phyloP scores from a whole-genome alignment of 2,113 vertebrate genomes.

The Amphiprion ocellaris region DNA sequence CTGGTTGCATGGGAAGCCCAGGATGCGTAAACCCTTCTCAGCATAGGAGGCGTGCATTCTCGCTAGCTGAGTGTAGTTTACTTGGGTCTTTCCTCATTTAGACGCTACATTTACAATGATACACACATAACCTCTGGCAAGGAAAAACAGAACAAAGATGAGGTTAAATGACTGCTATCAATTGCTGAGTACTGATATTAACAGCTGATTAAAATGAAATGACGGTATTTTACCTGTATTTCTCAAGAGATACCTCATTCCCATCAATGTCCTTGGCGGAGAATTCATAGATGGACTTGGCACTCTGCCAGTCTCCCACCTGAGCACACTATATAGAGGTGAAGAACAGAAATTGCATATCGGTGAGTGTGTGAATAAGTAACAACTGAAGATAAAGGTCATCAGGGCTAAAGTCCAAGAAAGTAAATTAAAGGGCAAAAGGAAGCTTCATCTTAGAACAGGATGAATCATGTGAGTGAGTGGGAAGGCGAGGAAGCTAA shows the following conservation, averaged over 20 bases:
- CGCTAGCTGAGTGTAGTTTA: constrained; percentile 99
- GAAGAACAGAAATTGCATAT: fast-evolving
- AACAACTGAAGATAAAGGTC: not conserved
- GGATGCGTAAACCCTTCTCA: constrained; percentile 95
- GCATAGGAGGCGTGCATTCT: constrained; percentile 90
- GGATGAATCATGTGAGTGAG: not conserved
- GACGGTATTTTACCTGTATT: constrained; percentile 87
- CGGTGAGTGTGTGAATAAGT: not conserved
- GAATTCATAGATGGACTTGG: constrained; percentile 92
- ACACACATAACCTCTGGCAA: constrained; percentile 88
- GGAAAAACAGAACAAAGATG: not conserved
- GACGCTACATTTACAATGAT: constrained; percentile 96
- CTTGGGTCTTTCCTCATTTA: constrained; percentile 94
- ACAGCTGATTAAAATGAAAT: not conserved
- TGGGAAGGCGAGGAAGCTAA: not conserved
- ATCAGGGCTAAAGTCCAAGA: not conserved
- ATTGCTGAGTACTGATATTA: not conserved
- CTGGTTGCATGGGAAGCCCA: constrained; percentile 98
- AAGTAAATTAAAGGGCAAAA: constrained; percentile 22
- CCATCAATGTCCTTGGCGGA: constrained; percentile 93
- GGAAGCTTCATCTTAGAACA: fast-evolving
- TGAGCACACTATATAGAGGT: constrained; percentile 86
- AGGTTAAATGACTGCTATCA: not conserved
- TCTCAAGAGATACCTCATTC: constrained; percentile 88
- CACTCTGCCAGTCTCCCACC: constrained; percentile 86